These are phyloP conservation scores for Medauroidea extradentata DNA, from an alignment of 1,140 invertebrate genomes.

Conservation along the genomic window DNA sequence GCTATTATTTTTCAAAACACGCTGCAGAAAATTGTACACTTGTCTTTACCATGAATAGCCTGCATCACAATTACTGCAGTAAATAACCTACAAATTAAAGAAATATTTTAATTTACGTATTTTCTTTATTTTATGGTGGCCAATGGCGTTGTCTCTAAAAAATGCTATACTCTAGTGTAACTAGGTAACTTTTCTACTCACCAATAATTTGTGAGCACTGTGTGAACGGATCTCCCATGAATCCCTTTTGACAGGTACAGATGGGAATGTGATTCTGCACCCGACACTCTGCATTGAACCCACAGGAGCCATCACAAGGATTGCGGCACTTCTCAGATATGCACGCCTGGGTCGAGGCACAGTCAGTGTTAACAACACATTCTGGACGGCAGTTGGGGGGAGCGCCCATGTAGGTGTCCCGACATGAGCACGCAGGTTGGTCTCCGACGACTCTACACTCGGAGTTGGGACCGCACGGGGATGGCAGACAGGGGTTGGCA, in stretches of 20 bases:
- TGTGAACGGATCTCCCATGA: slow-evolving; percentile 58
- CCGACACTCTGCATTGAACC: slow-evolving; percentile 61
- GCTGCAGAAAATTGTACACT: too few species aligned
- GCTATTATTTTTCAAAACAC: too few species aligned
- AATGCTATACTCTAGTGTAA: not conserved
- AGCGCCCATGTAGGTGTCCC: slow-evolving; percentile 49
- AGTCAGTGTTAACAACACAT: slow-evolving; percentile 51
- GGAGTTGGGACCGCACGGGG: slow-evolving; percentile 51
- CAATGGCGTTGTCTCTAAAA: too few species aligned
- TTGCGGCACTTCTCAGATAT: slow-evolving; percentile 62
- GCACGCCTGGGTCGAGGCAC: slow-evolving; percentile 50
- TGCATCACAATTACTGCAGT: too few species aligned
- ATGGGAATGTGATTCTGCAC: slow-evolving; percentile 73
- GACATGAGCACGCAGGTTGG: slow-evolving; percentile 54
- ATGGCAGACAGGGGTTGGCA: slow-evolving; percentile 44
- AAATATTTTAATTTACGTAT: too few species aligned
- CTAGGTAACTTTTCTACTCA: slow-evolving; percentile 15
- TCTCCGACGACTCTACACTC: slow-evolving; percentile 48
- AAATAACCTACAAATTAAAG: too few species aligned
- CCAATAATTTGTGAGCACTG: slow-evolving; percentile 38
- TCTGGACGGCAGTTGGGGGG: slow-evolving; percentile 55
- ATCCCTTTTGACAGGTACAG: slow-evolving; percentile 60
- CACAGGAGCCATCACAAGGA: slow-evolving; percentile 66
- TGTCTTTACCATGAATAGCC: too few species aligned
- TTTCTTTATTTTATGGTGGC: too few species aligned